A percentile compares a stretch with the other conserved stretches of the same genome.
These are phyloP conservation scores for Mellilla xanthometata DNA, from an alignment of 2,888 invertebrate genomes.

Conservation along the genomic window DNA sequence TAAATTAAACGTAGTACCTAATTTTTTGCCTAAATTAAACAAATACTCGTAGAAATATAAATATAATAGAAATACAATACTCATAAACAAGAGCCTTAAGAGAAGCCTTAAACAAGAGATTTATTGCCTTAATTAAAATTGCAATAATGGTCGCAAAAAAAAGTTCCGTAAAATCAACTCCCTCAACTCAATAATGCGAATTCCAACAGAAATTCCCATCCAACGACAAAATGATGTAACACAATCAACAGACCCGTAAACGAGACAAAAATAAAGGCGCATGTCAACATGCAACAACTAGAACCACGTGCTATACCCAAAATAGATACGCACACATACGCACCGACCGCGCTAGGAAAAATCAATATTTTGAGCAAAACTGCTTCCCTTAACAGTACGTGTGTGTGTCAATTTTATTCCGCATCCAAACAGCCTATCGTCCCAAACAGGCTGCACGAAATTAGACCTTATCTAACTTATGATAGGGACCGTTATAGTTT, in stretches of 20 bases:
- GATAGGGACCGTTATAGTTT: constrained; percentile 63
- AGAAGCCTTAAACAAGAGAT: too few relatives aligned
- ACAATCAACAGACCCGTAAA: constrained; percentile 63
- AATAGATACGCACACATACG: constrained; percentile 59
- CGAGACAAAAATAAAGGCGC: constrained; percentile 76
- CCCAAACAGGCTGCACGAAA: constrained; percentile 42
- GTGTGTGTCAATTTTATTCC: constrained; percentile 50
- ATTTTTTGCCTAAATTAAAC: too few relatives aligned
- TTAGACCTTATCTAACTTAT: constrained; percentile 58
- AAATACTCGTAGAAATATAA: too few relatives aligned
- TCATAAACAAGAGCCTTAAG: too few relatives aligned
- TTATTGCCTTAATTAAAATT: too few relatives aligned
- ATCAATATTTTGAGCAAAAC: constrained; percentile 83
- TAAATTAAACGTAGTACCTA: too few relatives aligned
- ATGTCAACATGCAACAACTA: constrained; percentile 78
- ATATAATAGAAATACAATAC: too few relatives aligned
- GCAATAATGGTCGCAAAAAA: too few relatives aligned
- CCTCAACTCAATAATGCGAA: neutral
- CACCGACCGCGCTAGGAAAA: constrained; percentile 72
- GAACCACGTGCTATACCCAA: constrained; percentile 78
- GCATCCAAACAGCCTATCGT: constrained; percentile 46
- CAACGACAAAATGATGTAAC: constrained; percentile 47
- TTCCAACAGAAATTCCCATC: constrained; percentile 2
- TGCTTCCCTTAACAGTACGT: constrained; percentile 74
- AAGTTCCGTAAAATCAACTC: too few relatives aligned